Base-by-base conservation (phyloP, 2,113 vertebrate genomes). In the Orientallactaga bullata region DNA sequence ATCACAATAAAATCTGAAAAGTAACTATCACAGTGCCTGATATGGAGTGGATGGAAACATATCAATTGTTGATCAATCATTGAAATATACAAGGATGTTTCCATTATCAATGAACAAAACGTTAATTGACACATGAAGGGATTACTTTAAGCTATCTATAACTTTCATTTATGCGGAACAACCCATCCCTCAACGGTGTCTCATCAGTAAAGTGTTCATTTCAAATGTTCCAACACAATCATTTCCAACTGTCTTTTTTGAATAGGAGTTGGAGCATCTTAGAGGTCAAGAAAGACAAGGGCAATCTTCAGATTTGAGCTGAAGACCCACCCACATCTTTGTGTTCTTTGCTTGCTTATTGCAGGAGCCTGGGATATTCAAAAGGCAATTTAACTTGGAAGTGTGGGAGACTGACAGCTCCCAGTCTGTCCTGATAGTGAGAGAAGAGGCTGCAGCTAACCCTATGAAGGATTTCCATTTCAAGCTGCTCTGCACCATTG, bases 71-170 rank as follows among this genome's bases (percentile, higher is more conserved):
- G 82, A 79, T 90, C 39, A 72, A 73, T 69, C 90, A 80, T 93
- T 79, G 90, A 94, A 85, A 84, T 6, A 55, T 16, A 66, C 20
- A 42, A n/a, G 13, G 5, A 35, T 42, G 91, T 78, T 94, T 94
- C n/a, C 80, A 95, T 86, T 76, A 73, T 78, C 95, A 95, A 87
- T 79, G 30, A 94, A 93, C 51, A 88, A 42, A 68, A 85, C 89
- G 51, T 65, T 92, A 60, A 47, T 51, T 88, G 60, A 61, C 79
- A 82, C 51, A 55, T 94, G 61, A 68, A 95, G 84, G 79, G 58
- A 76, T 80, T 78, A 66, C 17, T 90, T 82, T 80, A 8, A 81
- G 32, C 66, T 94, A 86, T 47, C 47, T 51, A 3, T 89, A 89
- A 58, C 89, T 90, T 88, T 85, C 37, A 3, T 32, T 55, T 83